These are phyloP conservation scores for Paramuricea clavata DNA, from an alignment of 92 coral and sea anemone species.

Conservation along the genomic window DNA sequence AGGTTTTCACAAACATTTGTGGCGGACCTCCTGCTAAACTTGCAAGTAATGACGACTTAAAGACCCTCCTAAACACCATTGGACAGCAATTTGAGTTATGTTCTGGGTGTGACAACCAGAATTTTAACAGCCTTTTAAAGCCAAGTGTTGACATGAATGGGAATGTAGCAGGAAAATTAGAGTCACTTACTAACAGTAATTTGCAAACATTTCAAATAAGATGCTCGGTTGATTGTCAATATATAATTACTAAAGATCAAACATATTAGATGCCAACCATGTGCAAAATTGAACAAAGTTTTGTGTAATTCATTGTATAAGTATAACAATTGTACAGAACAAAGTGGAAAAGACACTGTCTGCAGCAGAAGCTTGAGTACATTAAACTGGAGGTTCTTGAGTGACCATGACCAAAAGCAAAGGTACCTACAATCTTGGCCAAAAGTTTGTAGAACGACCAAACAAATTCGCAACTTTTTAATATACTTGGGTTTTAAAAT, in stretches of 20 bases:
- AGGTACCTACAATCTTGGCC: no score
- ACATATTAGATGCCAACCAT: conserved; percentile 40
- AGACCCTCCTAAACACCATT: conserved; percentile 8
- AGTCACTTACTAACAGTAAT: conserved; percentile 14
- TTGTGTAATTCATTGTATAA: conserved; percentile 14
- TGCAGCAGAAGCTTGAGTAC: neutral
- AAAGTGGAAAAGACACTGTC: conserved; percentile 1
- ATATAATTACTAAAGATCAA: conserved; percentile 17
- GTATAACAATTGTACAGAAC: neutral
- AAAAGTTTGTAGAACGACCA: no score
- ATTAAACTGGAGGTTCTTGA: conserved; percentile 45
- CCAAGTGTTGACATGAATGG: neutral
- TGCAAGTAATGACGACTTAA: neutral
- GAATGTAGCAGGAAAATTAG: conserved; percentile 6
- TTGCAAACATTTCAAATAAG: conserved; percentile 6
- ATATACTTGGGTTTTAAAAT: no score
- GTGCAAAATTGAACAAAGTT: conserved; percentile 38
- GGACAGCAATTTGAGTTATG: conserved; percentile 1
- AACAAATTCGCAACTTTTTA: no score
- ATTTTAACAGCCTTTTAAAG: neutral
- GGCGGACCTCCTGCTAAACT: neutral
- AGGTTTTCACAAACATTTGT: neutral
- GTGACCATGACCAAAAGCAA: conserved; percentile 29
- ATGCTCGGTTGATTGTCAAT: conserved; percentile 45
- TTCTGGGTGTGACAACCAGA: conserved; percentile 34